phyloP scores from a whole-genome alignment of 2,797 vertebrate species.

The Poecilia gillii region DNA sequence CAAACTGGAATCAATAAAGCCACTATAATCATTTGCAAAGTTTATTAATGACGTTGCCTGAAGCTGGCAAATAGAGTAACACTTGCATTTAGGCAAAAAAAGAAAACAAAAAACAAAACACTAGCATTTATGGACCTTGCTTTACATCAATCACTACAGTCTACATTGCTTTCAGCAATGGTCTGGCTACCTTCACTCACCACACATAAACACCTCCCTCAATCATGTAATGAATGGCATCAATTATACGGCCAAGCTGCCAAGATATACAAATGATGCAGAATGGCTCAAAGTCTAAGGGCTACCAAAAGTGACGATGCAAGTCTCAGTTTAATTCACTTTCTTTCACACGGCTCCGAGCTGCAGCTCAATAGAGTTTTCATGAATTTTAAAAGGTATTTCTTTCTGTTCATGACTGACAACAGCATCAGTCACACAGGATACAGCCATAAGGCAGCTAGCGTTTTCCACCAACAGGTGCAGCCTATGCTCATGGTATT shows the following conservation, averaged over 20 bases:
- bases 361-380: constrained; percentile 48
- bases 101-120: background rate
- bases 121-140: constrained; percentile 59
- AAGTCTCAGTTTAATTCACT: constrained; percentile 51
- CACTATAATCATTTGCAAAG: constrained; percentile 76
- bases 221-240: constrained; percentile 77
- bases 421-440: constrained; percentile 60
- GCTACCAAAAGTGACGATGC: constrained; percentile 32
- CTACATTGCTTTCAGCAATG: constrained; percentile 63
- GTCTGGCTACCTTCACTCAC: constrained; percentile 59
- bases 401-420: constrained; percentile 50
- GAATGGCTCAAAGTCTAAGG: constrained; percentile 57
- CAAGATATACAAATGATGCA: constrained; percentile 67
- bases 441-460: constrained; percentile 46
- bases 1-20: constrained; percentile 73
- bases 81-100: constrained; percentile 73
- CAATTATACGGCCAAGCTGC: constrained; percentile 64
- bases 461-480: constrained; percentile 42
- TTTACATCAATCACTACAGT: constrained; percentile 69
- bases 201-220: constrained; percentile 53
- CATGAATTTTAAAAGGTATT: constrained; percentile 65
- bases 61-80: constrained; percentile 63
- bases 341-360: constrained; percentile 24
- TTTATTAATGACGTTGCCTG: constrained; percentile 74
- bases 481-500: constrained; percentile 26